These are phyloP conservation scores for Barbus barbus DNA, from an alignment of 2,113 vertebrate species.

Conservation along the genomic window DNA sequence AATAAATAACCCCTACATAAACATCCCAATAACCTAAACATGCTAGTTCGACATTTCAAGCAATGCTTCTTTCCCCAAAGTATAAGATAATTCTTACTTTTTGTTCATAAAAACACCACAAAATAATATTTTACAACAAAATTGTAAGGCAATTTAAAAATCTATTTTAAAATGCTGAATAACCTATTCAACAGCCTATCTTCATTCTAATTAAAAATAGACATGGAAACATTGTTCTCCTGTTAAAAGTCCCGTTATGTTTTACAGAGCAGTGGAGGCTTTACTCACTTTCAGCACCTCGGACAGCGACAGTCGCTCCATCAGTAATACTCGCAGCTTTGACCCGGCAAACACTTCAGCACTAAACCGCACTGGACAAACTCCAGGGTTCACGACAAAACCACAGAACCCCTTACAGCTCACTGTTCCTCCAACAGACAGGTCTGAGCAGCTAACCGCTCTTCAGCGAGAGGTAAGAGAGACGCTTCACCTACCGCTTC, in stretches of 20 bases:
- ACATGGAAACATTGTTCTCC: background rate
- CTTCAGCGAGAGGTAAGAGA: conserved; percentile 6
- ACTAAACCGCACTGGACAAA: conserved; percentile 1
- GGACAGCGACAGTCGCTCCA: conserved; percentile 15
- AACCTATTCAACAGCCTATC: too few species aligned
- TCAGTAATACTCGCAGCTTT: too few species aligned
- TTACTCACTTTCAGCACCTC: conserved; percentile 12
- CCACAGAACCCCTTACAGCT: background rate
- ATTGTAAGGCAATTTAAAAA: too few species aligned
- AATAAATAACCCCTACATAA: too few species aligned
- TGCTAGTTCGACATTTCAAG: background rate
- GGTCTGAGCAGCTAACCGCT: background rate
- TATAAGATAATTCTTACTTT: background rate
- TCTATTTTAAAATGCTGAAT: too few species aligned
- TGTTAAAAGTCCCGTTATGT: background rate
- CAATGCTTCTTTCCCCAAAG: background rate
- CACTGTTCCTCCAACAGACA: background rate
- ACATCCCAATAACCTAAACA: too few species aligned
- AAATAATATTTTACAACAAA: too few species aligned
- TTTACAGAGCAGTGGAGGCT: background rate
- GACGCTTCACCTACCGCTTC: conserved; percentile 63
- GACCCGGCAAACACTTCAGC: conserved; percentile 25
- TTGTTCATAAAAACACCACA: background rate
- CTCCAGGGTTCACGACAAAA: background rate
- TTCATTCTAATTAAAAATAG: background rate